These are phyloP conservation scores for Drosophila leontia DNA, from an alignment of 1,140 invertebrate species.

Conservation along the genomic window DNA sequence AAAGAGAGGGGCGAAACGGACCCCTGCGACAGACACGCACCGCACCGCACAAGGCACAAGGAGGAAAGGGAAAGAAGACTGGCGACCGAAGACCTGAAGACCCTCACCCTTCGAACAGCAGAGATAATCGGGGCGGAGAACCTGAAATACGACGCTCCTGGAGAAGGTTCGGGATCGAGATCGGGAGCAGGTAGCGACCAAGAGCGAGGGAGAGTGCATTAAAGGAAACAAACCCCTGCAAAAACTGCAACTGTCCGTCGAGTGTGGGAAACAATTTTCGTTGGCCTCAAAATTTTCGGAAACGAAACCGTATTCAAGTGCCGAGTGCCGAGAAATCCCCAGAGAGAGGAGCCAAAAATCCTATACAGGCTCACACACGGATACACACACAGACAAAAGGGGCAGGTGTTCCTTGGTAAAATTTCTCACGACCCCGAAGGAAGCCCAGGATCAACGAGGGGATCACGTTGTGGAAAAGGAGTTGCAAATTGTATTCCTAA, in stretches of 20 bases:
- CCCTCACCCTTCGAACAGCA: constrained; percentile 62
- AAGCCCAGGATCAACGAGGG: constrained; percentile 62
- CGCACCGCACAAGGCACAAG: background rate
- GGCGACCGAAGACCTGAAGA: constrained; percentile 16
- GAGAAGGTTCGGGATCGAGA: constrained; percentile 13
- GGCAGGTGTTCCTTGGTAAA: constrained; percentile 83
- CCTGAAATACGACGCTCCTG: constrained; percentile 72
- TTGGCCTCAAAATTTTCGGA: constrained; percentile 77
- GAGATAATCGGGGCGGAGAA: constrained; percentile 57
- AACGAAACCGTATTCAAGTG: constrained; percentile 82
- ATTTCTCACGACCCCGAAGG: constrained; percentile 81
- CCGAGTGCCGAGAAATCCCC: constrained; percentile 37
- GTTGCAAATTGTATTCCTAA: constrained; percentile 82
- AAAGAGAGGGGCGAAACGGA: constrained; percentile 45
- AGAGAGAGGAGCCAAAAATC: constrained; percentile 19
- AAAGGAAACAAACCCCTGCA: constrained; percentile 75
- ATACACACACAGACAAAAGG: constrained; percentile 51
- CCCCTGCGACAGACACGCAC: constrained; percentile 65
- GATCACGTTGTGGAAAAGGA: constrained; percentile 66
- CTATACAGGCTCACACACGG: constrained; percentile 7
- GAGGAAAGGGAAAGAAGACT: constrained; percentile 20
- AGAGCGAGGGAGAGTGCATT: constrained; percentile 50
- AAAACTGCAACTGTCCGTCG: constrained; percentile 76
- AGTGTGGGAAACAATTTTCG: constrained; percentile 85
- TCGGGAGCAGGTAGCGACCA: constrained; percentile 60